These are phyloP conservation scores for Elgaria multicarinata DNA, from an alignment of 2,113 vertebrate species.

Conservation along the genomic window DNA sequence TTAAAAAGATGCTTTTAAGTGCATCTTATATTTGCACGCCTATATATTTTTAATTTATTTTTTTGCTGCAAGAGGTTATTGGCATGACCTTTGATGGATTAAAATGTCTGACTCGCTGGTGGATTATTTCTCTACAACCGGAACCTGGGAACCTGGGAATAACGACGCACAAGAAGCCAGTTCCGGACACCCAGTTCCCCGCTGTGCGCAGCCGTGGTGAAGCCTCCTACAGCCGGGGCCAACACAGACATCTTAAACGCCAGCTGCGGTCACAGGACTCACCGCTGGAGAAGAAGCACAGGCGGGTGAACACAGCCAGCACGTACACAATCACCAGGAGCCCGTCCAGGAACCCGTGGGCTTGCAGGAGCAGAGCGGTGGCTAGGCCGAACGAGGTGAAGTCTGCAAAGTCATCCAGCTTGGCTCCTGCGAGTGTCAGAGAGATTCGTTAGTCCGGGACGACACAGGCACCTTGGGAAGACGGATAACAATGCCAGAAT, in stretches of 20 bases:
- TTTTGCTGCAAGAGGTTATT: too few relatives aligned
- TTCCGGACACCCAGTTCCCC: too few relatives aligned
- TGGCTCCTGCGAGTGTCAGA: slow-evolving; percentile 78
- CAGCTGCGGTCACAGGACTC: slow-evolving; percentile 5
- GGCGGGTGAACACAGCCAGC: slow-evolving; percentile 84
- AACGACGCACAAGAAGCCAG: too few relatives aligned
- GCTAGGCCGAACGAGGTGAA: slow-evolving; percentile 94
- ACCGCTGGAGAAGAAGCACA: slow-evolving; percentile 91
- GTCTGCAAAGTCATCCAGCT: slow-evolving; percentile 91
- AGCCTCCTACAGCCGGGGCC: neutral
- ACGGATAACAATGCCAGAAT: too few relatives aligned
- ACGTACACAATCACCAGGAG: slow-evolving; percentile 85
- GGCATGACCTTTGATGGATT: too few relatives aligned
- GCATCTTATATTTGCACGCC: too few relatives aligned
- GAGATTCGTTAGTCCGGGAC: fast-evolving
- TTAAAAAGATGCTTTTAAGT: neutral
- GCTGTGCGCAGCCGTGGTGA: too few relatives aligned
- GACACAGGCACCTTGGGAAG: fast-evolving
- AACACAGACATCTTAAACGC: too few relatives aligned
- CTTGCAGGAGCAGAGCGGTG: slow-evolving; percentile 85
- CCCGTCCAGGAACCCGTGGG: slow-evolving; percentile 79
- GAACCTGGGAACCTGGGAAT: too few relatives aligned
- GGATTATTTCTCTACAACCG: too few relatives aligned
- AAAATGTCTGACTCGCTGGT: too few relatives aligned
- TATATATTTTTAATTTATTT: too few relatives aligned